Conservation (phyloP, 30 jellyfish, hydroid and myxozoan species). For the Morbakka virulenta region DNA sequence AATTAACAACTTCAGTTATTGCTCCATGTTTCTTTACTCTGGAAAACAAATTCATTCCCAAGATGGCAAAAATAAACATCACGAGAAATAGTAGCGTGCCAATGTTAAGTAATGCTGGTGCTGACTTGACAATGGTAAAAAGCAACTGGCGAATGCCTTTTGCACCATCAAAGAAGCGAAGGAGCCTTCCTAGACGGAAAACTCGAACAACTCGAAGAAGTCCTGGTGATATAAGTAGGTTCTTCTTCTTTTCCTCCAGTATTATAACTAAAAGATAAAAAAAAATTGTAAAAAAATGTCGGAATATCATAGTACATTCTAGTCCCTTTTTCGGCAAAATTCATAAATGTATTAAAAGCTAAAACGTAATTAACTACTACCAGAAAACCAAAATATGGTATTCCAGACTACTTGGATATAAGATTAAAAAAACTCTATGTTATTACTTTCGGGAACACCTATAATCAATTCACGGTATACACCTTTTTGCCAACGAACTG, state of each 20-base stretch:
- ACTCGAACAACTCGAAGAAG: constrained; percentile 92
- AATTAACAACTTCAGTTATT: constrained; percentile 70
- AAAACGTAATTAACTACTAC: background rate
- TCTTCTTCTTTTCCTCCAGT: constrained; percentile 40
- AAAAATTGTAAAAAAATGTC: background rate
- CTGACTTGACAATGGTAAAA: constrained; percentile 93
- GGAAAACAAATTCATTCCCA: constrained; percentile 92
- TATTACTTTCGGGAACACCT: too few species aligned
- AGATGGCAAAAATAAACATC: constrained; percentile 84
- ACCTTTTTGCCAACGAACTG: too few species aligned
- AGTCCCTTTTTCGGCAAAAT: background rate
- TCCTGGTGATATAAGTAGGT: constrained; percentile 88
- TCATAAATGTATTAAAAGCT: background rate
- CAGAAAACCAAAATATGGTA: too few species aligned
- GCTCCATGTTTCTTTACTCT: constrained; percentile 71
- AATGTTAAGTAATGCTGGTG: constrained; percentile 89
- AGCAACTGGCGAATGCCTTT: constrained; percentile 83
- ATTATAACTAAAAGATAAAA: constrained; percentile 63
- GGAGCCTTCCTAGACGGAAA: constrained; percentile 88
- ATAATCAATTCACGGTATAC: too few species aligned
- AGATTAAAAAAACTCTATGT: too few species aligned
- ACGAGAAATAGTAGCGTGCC: constrained; percentile 91
- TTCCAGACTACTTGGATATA: too few species aligned
- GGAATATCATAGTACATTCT: background rate
- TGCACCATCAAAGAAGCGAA: constrained; percentile 97